Conservation (phyloP, 1,140 invertebrate genomes). For the Orchesella cincta region DNA sequence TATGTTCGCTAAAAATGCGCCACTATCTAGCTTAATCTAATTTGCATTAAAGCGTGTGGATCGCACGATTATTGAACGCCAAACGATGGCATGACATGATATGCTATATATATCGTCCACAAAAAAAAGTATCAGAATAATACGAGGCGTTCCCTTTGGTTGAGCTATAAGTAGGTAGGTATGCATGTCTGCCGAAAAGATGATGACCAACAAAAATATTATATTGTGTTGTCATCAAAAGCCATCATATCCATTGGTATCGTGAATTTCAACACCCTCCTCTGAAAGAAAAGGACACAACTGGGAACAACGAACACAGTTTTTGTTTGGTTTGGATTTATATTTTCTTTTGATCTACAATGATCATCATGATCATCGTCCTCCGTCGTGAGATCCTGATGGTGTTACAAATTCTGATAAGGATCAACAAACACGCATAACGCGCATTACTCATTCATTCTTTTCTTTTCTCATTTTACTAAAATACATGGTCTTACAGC, state of each 20-base stretch:
- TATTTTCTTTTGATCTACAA: background rate
- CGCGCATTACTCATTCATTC: background rate
- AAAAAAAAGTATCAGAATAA: too few relatives aligned
- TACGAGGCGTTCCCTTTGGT: too few relatives aligned
- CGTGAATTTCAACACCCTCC: slow-evolving; percentile 25
- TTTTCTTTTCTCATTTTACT: background rate
- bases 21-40: too few relatives aligned
- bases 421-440: slow-evolving; percentile 27
- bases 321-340: background rate
- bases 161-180: too few relatives aligned
- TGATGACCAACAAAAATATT: too few relatives aligned
- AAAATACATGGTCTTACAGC: background rate
- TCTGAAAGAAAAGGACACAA: background rate
- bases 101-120: too few relatives aligned
- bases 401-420: background rate
- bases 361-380: background rate
- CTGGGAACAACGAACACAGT: background rate
- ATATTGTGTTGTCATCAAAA: background rate
- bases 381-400: background rate
- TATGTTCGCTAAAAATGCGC: too few relatives aligned
- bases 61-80: too few relatives aligned
- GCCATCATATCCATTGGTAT: too few relatives aligned
- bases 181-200: too few relatives aligned
- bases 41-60: too few relatives aligned
- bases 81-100: too few relatives aligned